These are phyloP conservation scores for Digitonthophagus gazella DNA, from an alignment of 2,888 invertebrate genomes.

Conservation along the genomic window DNA sequence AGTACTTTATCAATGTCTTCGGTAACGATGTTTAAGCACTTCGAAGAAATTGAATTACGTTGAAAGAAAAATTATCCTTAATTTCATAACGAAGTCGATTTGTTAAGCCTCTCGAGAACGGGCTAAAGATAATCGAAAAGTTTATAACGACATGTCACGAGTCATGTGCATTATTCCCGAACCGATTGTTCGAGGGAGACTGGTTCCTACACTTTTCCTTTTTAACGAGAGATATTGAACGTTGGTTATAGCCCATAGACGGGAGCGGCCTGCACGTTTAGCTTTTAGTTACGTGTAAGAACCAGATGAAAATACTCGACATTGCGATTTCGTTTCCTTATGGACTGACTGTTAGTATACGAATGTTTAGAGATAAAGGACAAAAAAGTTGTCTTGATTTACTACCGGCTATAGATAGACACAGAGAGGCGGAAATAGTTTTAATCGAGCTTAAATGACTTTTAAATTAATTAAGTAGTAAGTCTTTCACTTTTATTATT, in stretches of 20 bases:
- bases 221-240: neutral
- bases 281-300: neutral
- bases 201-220: neutral
- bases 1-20: neutral
- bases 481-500: neutral
- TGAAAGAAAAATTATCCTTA: neutral
- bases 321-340: neutral
- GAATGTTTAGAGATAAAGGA: neutral
- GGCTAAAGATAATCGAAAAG: too few species aligned
- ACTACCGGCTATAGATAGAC: neutral
- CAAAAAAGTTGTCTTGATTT: neutral
- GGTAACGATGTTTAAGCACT: neutral
- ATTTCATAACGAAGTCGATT: neutral
- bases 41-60: neutral
- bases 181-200: neutral
- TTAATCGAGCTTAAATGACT: neutral
- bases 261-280: neutral
- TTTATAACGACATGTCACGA: too few species aligned
- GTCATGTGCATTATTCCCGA: too few species aligned
- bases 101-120: neutral
- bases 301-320: neutral
- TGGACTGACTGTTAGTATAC: too few species aligned
- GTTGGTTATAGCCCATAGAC: neutral
- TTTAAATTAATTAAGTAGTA: too few species aligned
- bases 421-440: neutral